Base-by-base conservation (phyloP, 2,888 invertebrate species). In the Drosophila neotestacea region DNA sequence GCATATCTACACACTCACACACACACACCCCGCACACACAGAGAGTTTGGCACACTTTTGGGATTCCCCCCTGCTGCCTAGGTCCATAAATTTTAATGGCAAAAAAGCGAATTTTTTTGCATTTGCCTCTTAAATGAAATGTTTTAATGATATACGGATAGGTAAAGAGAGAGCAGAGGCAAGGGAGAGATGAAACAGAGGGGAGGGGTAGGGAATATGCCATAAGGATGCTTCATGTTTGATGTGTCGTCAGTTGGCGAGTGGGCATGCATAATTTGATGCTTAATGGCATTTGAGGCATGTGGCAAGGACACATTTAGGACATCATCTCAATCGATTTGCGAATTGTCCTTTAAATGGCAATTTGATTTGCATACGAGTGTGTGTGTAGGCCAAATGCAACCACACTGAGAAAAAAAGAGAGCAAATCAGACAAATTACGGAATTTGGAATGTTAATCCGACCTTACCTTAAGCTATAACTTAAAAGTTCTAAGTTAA, bases 181-280 rank as follows among this genome's bases (percentile, higher is more conserved):
- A 16, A 11, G 27, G 9, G 65, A 36, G 6, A 11, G 3, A 16
- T 6, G 30, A 1, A 4, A 2, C 0, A 36, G 44, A 4, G 44
- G 48, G 39, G 50, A 32, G 7, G 1, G 1, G 22, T 16, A 11
- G 28, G 4, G 36, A 11, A 13, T 44, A 13, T 56, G 1, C 38
- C 51, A 51, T 51, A 39, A 27, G 27, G 42, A 44, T 27, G 42
- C 27, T 44, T 44, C 9, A 60, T 60, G 47, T 62, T 66, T 58
- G 46, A 64, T 80, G 69, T 64, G 50, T 47, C 66, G 79, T 85
- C 70, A 81, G 68, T 69, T 70, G 77, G 73, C 41, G 89, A 85
- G 85, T 89, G 85, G 85, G 85, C 85, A 89, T 85, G 88, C 88
- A 85, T 89, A 85, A 85, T 89, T 81, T 69, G 85, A 59, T 67